Evolutionary conservation across 2,797 vertebrate genomes (phyloP), one percentile per base, ranked within the genome.

Genomic region (Oceanodroma leucorhoa): DNA sequence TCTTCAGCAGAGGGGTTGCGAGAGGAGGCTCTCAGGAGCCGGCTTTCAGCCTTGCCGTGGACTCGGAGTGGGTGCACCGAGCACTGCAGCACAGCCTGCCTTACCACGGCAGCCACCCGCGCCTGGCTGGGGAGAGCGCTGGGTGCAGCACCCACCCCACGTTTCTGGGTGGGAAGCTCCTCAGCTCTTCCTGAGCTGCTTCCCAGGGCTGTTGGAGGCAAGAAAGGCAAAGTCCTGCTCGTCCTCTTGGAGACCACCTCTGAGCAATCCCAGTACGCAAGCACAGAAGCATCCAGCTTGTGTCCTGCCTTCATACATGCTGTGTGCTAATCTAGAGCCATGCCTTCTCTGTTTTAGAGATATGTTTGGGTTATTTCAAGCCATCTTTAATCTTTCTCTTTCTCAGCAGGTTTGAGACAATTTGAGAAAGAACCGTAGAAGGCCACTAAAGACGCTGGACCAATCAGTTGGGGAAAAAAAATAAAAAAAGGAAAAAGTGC

Each of bases 351-450:
- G 0, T 6, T 51, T 87, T 57, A 76, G 41, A 36, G 23, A 8
- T 26, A 8, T 1, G 0, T 36, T 45, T 54, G 38, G 24, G 55
- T 40, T 65, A 38, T 86, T 95, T 64, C 75, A 79, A 91, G 91
- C 30, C 34, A 30, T 92, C 83, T 97, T 92, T 97, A 96, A 98
- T 81, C 62, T 95, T 70, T 96, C 76, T 97, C 66, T 98, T 95
- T 98, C 96, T 96, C 92, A 98, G 97, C 98, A 99, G 99, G 99
- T 98, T 98, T 98, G 99, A 99, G 98, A 97, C 98, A 98, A 95
- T 96, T 95, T 84, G 95, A 98, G 95, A 98, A 98, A 89, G 99
- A 99, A 98, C 98, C 98, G 5, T 98, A 98, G 96, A 94, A 97
- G 96, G 96, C 97, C 93, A 94, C 97, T 95, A 95, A 96, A 90